Evolutionary conservation across 2,797 vertebrate genomes (phyloP), one percentile per base, ranked within the genome.

Genomic region (Ceyx erithaca): DNA sequence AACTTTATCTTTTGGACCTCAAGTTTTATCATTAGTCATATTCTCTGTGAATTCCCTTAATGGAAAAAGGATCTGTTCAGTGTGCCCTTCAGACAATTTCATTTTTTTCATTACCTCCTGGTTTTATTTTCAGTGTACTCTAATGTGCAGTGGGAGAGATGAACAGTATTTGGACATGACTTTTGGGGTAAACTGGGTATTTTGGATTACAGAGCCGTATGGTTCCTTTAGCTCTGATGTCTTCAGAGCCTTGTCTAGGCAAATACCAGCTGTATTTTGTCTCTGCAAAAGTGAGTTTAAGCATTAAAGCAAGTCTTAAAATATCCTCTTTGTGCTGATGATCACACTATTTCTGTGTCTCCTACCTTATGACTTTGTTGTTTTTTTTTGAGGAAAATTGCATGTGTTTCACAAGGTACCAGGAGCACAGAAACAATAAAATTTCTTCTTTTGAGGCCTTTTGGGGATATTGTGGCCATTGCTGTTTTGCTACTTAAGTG

Each of bases 1-100:
- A 80, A 85, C 71, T 90, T 63, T 70, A 51, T 88, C 54, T 80
- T 85, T 43, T 83, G 84, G 76, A 77, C 75, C 17, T 85, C 30
- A 33, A 26, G 49, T 73, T 80, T 75, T 80, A 55, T 63, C 31
- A 21, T 57, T 46, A 61, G 23, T 73, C 14, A 20, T 83, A 83
- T 40, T 76, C 28, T 89, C 63, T 51, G 11, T 52, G 63, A 80
- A 61, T 84, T 70, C 57, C 51, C 35, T 76, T 52, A 52, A 46
- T 86, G 57, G 55, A 59, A 78, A 52, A 87, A 73, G 40, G 6
- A 12, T 81, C n/a, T 43, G 18, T 51, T 80, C 31, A 43, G 3
- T 55, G 30, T 73, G 46, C 43, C 82, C 46, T 63, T 90, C 37
- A 73, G 25, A 12, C 23, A 20, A 55, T 68, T 77, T 48, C 26